Percentiles rank a stretch among this genome's conserved stretches.
Conservation (phyloP, 2,113 vertebrate genomes). For the Siniperca knerii region DNA sequence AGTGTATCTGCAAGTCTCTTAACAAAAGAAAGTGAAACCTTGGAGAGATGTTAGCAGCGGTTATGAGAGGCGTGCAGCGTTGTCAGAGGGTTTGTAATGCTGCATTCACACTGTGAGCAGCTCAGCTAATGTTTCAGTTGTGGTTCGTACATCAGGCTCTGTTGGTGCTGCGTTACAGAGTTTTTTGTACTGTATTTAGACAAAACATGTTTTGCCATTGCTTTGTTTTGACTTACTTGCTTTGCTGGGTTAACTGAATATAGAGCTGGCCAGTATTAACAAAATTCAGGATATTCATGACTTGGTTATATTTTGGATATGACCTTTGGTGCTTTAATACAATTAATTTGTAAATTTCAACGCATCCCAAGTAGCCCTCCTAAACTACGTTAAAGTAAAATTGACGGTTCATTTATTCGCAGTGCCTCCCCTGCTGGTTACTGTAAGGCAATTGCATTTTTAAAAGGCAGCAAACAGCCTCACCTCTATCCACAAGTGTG, state of each 20-base stretch:
- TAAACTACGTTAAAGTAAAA: too few species aligned
- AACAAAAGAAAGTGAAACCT: background rate
- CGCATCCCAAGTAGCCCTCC: too few species aligned
- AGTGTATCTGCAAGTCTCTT: background rate
- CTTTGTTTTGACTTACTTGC: background rate
- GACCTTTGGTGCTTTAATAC: background rate
- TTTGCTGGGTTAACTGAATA: background rate
- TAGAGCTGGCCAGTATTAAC: background rate
- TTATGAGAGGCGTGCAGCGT: background rate
- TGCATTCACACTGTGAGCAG: conserved; percentile 21
- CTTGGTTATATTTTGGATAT: background rate
- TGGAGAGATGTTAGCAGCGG: conserved; percentile 1
- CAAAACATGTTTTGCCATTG: background rate
- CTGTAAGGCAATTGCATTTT: too few species aligned
- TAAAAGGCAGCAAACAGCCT: too few species aligned
- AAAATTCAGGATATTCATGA: background rate
- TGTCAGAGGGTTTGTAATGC: background rate
- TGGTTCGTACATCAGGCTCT: background rate
- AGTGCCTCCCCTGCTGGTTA: background rate
- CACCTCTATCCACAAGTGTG: background rate
- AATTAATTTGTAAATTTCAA: background rate
- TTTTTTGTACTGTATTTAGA: background rate
- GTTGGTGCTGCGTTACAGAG: background rate
- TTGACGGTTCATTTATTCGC: too few species aligned
- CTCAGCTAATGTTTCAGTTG: too few species aligned